phyloP scores from a whole-genome alignment of 1,140 invertebrate species.

The Acromyrmex charruanus region DNA sequence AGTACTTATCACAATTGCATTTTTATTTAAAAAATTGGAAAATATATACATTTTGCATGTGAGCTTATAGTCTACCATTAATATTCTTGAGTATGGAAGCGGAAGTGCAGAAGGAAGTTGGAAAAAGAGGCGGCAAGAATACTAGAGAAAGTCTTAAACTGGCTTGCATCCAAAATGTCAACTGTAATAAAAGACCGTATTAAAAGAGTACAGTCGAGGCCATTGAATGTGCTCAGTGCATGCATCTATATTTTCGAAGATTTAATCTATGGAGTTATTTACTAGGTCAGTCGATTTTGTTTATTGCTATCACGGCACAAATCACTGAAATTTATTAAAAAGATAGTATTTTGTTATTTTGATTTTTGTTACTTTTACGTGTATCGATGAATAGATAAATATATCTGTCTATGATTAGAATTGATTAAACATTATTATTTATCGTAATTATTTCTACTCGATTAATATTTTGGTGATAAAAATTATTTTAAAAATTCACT shows the following conservation, averaged over 20 bases:
- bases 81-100: conserved; percentile 29
- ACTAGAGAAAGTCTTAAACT: conserved; percentile 22
- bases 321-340: background rate
- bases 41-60: background rate
- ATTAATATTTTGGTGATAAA: background rate
- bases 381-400: background rate
- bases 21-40: conserved; percentile 60
- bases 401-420: background rate
- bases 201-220: conserved; percentile 51
- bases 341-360: background rate
- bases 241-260: conserved; percentile 7
- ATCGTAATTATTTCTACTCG: background rate
- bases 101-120: background rate
- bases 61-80: conserved; percentile 13
- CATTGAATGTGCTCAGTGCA: background rate
- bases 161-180: conserved; percentile 70
- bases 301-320: background rate
- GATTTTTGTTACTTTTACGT: background rate
- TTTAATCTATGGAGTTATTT: conserved; percentile 23
- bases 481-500: conserved; percentile 7
- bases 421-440: background rate
- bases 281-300: background rate
- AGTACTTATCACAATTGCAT: background rate
- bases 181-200: conserved; percentile 63
- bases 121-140: background rate